Percentiles rank a stretch among this genome's conserved stretches.
Evolutionary conservation across 2,888 invertebrate genomes (phyloP).

Genomic region (Brachyptera risi): DNA sequence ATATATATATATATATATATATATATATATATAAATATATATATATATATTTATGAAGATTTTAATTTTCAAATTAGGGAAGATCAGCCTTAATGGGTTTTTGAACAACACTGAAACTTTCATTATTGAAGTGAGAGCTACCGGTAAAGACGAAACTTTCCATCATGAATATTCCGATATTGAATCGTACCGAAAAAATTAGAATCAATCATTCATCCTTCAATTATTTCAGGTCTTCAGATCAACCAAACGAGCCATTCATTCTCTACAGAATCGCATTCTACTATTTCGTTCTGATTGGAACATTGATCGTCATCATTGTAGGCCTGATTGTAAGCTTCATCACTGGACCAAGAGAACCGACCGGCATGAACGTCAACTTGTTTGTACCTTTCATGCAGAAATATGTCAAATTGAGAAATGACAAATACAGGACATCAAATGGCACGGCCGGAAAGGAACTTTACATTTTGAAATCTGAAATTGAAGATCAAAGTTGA

Average conservation of each 20-base stretch:
- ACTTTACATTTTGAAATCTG: no score
- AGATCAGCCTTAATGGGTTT: no score
- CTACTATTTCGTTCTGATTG: conserved; percentile 64
- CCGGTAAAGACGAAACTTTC: no score
- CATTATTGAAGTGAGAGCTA: no score
- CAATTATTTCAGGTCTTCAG: background rate
- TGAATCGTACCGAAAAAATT: no score
- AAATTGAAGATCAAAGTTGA: no score
- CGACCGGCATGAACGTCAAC: conserved; percentile 37
- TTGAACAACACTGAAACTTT: no score
- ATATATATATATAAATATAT: background rate
- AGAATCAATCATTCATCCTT: no score
- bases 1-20: background rate
- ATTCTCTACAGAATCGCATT: conserved; percentile 60
- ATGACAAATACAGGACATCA: no score
- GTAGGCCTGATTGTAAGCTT: conserved; percentile 61
- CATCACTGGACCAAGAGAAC: conserved; percentile 52
- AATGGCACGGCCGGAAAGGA: no score
- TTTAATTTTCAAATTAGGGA: background rate
- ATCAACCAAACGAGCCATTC: background rate
- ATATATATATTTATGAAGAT: background rate
- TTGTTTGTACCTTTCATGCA: conserved; percentile 2
- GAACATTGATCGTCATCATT: conserved; percentile 55
- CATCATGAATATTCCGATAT: no score
- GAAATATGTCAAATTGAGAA: background rate